phyloP scores from a whole-genome alignment of 2,888 invertebrate genomes.

The Phlogophora meticulosa region DNA sequence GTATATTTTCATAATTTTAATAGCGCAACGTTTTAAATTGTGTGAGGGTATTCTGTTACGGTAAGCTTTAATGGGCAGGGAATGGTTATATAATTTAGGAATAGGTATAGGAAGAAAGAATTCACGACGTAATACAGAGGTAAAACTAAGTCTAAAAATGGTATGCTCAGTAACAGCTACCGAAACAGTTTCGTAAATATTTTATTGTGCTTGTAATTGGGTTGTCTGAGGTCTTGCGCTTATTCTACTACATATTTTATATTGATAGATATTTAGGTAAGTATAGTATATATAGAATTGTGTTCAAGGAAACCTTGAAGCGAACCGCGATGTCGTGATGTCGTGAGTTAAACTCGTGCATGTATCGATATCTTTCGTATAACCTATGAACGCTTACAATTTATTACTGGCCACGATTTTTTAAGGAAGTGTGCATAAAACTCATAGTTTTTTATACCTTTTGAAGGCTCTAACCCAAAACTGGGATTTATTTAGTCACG shows the following conservation, averaged over 20 bases:
- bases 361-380: slow-evolving; percentile 40
- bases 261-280: background rate
- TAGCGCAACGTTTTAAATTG: slow-evolving; percentile 57
- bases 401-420: slow-evolving; percentile 28
- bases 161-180: too few species aligned
- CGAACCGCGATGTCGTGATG: slow-evolving; percentile 46
- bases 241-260: background rate
- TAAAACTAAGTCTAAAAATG: background rate
- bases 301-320: slow-evolving; percentile 45
- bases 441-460: background rate
- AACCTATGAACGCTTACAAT: slow-evolving; percentile 35
- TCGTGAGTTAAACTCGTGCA: slow-evolving; percentile 45
- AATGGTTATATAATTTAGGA: slow-evolving; percentile 16
- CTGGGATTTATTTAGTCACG: background rate
- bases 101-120: slow-evolving; percentile 12
- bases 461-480: background rate
- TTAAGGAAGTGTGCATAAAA: slow-evolving; percentile 22
- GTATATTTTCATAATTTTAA: slow-evolving; percentile 65
- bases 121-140: background rate
- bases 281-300: slow-evolving; percentile 5
- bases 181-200: too few species aligned
- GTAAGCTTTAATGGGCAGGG: slow-evolving; percentile 33
- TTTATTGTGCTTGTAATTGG: too few species aligned
- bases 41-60: slow-evolving; percentile 50
- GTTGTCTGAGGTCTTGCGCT: background rate